Percentiles rank a stretch among this genome's conserved stretches.
These are phyloP conservation scores for Hestina assimilis DNA, from an alignment of 1,140 invertebrate genomes.

Conservation along the genomic window DNA sequence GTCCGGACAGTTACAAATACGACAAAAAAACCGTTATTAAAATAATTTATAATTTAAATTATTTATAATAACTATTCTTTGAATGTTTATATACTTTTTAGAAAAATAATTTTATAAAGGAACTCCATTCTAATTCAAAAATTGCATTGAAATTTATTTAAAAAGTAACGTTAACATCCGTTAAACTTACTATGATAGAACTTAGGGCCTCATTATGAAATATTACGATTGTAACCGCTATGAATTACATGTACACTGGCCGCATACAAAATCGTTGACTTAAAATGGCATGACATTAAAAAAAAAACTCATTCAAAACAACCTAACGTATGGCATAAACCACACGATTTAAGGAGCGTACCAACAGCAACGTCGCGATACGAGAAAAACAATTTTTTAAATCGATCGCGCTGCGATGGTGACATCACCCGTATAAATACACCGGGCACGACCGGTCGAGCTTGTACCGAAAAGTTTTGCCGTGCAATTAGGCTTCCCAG, in stretches of 20 bases:
- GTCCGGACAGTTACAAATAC: too few species aligned
- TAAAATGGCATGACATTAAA: not conserved
- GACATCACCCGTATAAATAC: constrained; percentile 29
- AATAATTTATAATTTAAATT: too few species aligned
- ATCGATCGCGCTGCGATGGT: constrained; percentile 12
- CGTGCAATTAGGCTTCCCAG: constrained; percentile 16
- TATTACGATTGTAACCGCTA: not conserved
- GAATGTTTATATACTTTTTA: too few species aligned
- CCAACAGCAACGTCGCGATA: not conserved
- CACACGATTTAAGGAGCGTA: not conserved
- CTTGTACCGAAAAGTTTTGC: constrained; percentile 21
- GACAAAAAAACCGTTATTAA: too few species aligned
- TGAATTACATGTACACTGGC: not conserved
- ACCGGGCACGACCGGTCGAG: constrained; percentile 15
- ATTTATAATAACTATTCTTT: too few species aligned
- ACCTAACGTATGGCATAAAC: not conserved
- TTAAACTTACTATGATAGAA: too few species aligned
- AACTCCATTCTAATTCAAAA: too few species aligned
- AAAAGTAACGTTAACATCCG: too few species aligned
- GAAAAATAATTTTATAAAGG: too few species aligned
- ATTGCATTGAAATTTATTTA: too few species aligned
- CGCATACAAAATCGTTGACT: not conserved
- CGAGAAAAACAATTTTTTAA: not conserved
- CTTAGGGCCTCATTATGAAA: not conserved
- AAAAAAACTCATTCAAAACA: not conserved